These are phyloP conservation scores for Lithobates sylvaticus DNA, from an alignment of 2,797 vertebrate species.

Conservation along the genomic window DNA sequence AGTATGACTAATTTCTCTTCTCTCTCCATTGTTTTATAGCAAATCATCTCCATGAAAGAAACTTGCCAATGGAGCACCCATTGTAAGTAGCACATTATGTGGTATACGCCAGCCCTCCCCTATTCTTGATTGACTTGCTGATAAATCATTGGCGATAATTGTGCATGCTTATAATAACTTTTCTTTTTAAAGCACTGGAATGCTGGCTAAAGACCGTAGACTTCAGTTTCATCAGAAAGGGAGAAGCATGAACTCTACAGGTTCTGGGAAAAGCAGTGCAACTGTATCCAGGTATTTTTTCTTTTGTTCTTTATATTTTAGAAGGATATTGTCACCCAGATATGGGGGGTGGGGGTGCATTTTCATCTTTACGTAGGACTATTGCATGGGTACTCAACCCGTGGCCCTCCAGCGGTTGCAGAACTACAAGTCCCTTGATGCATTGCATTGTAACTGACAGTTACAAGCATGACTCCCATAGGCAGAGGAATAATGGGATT, in stretches of 20 bases:
- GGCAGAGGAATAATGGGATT: no score
- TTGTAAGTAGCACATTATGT: slow-evolving; percentile 77
- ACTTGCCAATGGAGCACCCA: slow-evolving; percentile 77
- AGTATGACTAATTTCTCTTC: slow-evolving; percentile 49
- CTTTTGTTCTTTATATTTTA: no score
- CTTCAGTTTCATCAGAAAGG: slow-evolving; percentile 90
- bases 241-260: slow-evolving; percentile 96
- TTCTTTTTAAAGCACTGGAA: slow-evolving; percentile 77
- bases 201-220: slow-evolving; percentile 87
- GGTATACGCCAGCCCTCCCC: no score
- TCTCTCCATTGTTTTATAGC: slow-evolving; percentile 78
- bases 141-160: slow-evolving; percentile 48
- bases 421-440: no score
- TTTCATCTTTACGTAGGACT: no score
- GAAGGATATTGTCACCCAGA: no score
- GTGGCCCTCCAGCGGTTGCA: no score
- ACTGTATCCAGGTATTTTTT: slow-evolving; percentile 90
- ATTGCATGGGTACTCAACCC: no score
- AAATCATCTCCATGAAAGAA: slow-evolving; percentile 87
- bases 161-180: slow-evolving; percentile 24
- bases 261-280: slow-evolving; percentile 94
- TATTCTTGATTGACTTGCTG: not conserved
- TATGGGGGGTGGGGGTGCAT: no score
- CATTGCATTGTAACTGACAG: no score
- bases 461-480: no score